Evolutionary conservation across 2,797 vertebrate species (phyloP), one percentile per base, ranked within the genome.

Genomic region (Hephaestus fuliginosus): DNA sequence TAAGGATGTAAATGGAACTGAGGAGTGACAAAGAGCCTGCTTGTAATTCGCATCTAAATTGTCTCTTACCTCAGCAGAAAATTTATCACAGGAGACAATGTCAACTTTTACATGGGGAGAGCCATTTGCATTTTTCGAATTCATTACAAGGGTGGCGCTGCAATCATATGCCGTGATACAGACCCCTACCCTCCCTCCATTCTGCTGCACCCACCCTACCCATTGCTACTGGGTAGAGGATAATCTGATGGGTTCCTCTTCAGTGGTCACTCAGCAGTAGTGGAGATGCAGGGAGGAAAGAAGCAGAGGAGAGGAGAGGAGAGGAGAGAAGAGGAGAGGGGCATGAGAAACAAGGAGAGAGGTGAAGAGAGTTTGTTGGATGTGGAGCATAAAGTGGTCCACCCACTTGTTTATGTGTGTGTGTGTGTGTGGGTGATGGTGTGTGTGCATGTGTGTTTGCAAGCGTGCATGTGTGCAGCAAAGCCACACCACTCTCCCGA

Each of bases 21-120:
- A 95, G 95, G 92, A 96, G 93, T 95, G 95, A 95, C 94, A 96
- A 95, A 95, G 92, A 93, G 93, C 91, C 96, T 95, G 96, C 95
- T 95, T 96, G 96, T 96, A 97, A 95, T 96, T 97, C 96, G 91
- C 95, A 95, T 96, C 95, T 96, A 96, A 97, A 97, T 96, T 96
- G 96, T 96, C 95, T 94, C 93, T 96, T 96, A 96, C 96, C 96
- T 97, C 97, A 97, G 97, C 96, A 97, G 95, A 97, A 97, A 97
- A 97, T 97, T 96, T 96, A 96, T 95, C 95, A 95, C 87, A 52
- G 94, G 95, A 96, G 96, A 96, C 96, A 96, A 96, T 96, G 96
- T 97, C 95, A 96, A 96, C 95, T 97, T 96, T 95, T 94, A 94
- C 94, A 89, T 56, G 77, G 86, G 91, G 88, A 91, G 90, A 92